Conservation (phyloP, 2,113 vertebrate genomes). For the Candoia aspera region DNA sequence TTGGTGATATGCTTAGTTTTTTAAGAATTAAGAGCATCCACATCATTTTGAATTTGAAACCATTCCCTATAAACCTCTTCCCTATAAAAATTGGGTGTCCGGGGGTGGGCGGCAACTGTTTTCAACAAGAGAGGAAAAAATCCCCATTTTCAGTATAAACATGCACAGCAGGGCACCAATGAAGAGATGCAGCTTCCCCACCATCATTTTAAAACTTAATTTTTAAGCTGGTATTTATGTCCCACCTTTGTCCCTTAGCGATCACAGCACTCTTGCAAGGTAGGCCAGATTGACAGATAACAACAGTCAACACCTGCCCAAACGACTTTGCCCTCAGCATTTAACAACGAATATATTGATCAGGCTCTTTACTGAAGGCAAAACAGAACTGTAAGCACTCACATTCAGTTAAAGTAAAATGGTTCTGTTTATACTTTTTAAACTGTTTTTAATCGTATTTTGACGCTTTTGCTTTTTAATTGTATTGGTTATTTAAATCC, state of each 20-base stretch:
- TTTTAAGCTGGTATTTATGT: neutral
- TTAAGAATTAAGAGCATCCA: neutral
- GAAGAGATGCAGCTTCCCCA: neutral
- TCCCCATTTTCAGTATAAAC: neutral
- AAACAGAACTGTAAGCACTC: neutral
- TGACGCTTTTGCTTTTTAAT: neutral
- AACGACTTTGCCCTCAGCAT: no score
- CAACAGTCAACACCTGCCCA: no score
- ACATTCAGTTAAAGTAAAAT: neutral
- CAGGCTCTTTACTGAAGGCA: neutral
- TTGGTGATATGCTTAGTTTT: neutral
- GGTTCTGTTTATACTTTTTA: neutral
- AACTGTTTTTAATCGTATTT: neutral
- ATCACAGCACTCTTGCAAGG: neutral
- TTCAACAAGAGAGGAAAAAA: neutral
- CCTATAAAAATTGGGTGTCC: neutral
- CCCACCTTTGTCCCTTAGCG: neutral
- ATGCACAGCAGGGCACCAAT: neutral
- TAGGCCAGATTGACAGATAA: neutral
- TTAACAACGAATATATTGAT: neutral
- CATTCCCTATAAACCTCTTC: neutral
- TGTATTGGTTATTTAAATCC: neutral
- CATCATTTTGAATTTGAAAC: neutral
- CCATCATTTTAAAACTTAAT: neutral
- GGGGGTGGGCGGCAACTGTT: neutral